Evolutionary conservation across 1,140 invertebrate species (phyloP).

Genomic region (Paracyclopina nana): DNA sequence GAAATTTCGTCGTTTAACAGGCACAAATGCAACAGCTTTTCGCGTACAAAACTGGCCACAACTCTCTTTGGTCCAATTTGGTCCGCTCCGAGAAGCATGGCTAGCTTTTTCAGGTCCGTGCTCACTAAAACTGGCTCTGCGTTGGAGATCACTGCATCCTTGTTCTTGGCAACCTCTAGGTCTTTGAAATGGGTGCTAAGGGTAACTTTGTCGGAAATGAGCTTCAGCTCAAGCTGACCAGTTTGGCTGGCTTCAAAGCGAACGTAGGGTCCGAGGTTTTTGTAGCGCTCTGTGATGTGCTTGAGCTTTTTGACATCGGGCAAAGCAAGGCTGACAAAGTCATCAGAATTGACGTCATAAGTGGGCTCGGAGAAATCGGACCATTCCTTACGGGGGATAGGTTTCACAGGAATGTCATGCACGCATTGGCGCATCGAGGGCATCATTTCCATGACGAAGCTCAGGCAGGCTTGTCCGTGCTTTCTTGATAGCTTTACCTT

Average conservation of each 20-base stretch:
- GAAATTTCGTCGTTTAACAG: slow-evolving; percentile 35
- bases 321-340: neutral
- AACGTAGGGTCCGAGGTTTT: neutral
- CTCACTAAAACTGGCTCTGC: neutral
- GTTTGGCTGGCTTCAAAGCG: neutral
- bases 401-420: neutral
- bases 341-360: neutral
- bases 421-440: neutral
- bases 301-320: neutral
- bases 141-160: neutral
- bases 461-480: neutral
- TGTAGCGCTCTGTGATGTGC: neutral
- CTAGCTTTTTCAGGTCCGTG: neutral
- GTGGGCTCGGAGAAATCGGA: neutral
- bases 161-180: neutral
- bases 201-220: neutral
- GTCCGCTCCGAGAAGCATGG: neutral
- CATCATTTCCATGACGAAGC: neutral
- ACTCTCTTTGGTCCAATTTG: neutral
- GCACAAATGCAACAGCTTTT: slow-evolving; percentile 34
- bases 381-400: neutral
- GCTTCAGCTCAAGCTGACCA: neutral
- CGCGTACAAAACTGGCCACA: slow-evolving; percentile 29
- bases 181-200: neutral
- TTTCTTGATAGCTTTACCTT: neutral